Base-by-base conservation (phyloP, 2,888 invertebrate species). In the Steromphala cineraria region DNA sequence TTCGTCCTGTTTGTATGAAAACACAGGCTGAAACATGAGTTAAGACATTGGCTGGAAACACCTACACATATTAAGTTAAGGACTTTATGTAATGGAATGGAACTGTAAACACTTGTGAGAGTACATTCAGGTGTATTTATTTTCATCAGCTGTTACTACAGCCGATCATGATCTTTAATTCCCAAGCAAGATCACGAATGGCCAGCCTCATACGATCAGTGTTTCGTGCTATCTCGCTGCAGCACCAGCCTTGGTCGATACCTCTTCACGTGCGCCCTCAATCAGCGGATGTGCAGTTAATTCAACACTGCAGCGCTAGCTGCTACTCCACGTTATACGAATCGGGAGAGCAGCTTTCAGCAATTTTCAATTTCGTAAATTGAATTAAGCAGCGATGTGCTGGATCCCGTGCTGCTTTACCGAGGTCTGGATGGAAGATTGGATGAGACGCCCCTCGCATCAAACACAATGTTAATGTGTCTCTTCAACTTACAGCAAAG, bases 341-440 rank as follows among this genome's bases (percentile, higher is more conserved):
- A 36, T 36, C 40, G 31, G 31, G 19, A 31, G 24, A 36, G 71
- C 36, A 17, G 28, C 19, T 36, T 71, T 71, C 71, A 19, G 71
- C 5, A 46, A 40, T 71, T 67, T 71, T 71, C 71, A 71, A 71
- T 71, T 71, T 71, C 40, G 71, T 71, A 71, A 71, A 71, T 71
- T 71, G 71, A 71, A 71, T 71, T 71, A 71, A 10, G 40, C 10
- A 71, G n/a, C 31, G 31, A 36, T 31, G 71, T 17, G 46, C 46
- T 8, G 46, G 46, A 10, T 46, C 46, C 13, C 46, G 10, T 13
- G 10, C 46, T 46, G 46, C 13, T 46, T 8, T 5, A 36, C 7
- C 7, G n/a, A 56, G 24, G 24, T 4, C 56, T 56, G 19, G 56
- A 8, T 46, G 46, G 46, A 46, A 4, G 46, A 46, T 46, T 46